Conservation (phyloP, 2,797 vertebrate genomes). For the Phoeniculus purpureus region DNA sequence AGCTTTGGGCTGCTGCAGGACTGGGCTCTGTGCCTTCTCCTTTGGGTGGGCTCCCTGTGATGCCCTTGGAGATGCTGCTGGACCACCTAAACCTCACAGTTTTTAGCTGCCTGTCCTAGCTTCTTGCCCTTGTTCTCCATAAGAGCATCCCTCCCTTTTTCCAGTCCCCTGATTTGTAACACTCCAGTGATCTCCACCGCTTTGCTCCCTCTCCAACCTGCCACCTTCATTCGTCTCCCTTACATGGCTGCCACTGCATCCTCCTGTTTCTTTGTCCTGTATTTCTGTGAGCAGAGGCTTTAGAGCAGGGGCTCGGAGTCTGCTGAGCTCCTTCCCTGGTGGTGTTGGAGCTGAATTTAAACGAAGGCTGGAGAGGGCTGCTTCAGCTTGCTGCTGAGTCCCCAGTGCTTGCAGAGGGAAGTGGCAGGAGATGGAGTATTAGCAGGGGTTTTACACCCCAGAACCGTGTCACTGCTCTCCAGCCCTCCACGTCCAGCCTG, state of each 20-base stretch:
- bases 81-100: background rate
- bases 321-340: background rate
- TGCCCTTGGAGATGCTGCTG: background rate
- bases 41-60: background rate
- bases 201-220: background rate
- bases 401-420: background rate
- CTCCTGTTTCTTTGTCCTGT: background rate
- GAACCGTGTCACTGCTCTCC: background rate
- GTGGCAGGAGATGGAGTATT: background rate
- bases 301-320: background rate
- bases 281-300: background rate
- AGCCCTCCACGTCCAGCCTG: background rate
- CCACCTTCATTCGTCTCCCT: background rate
- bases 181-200: background rate
- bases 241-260: background rate
- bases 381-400: rapidly evolving
- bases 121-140: background rate
- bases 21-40: background rate
- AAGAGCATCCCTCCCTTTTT: background rate
- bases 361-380: background rate
- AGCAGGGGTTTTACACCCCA: background rate
- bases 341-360: background rate
- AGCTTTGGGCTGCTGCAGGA: background rate
- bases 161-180: background rate
- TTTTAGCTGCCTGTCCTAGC: background rate